These are phyloP conservation scores for Neosilurus mollespiculum DNA, from an alignment of 2,797 vertebrate genomes.

Conservation along the genomic window DNA sequence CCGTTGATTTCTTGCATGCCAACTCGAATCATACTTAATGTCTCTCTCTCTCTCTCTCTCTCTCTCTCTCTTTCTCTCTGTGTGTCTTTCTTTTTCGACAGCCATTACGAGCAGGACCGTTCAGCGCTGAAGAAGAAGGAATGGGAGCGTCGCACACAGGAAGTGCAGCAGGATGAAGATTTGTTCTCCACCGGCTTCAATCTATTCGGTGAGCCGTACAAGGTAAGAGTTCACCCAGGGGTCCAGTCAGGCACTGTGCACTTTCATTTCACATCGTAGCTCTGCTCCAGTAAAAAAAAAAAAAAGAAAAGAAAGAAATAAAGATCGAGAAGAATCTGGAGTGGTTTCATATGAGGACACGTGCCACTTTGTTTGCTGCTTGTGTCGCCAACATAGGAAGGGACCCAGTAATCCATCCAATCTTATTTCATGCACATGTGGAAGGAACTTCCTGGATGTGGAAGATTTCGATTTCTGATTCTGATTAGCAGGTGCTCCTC, in stretches of 20 bases:
- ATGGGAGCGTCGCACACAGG: conserved; percentile 95
- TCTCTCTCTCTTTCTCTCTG: conserved; percentile 33
- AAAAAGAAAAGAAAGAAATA: conserved; percentile 1
- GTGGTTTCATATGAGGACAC: conserved; percentile 29
- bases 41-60: conserved; percentile 41
- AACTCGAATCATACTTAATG: conserved; percentile 21
- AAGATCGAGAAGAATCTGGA: neutral
- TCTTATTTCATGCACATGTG: neutral
- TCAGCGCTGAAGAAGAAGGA: conserved; percentile 94
- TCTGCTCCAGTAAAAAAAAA: neutral
- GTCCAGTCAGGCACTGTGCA: conserved; percentile 40
- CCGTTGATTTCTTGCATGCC: conserved; percentile 48
- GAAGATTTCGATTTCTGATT: too few species aligned
- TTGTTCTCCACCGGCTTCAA: conserved; percentile 96
- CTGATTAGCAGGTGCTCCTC: too few species aligned
- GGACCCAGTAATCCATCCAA: neutral
- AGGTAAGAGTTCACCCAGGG: conserved; percentile 75
- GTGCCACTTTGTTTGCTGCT: conserved; percentile 30
- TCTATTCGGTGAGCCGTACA: conserved; percentile 96
- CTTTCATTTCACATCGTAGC: conserved; percentile 40
- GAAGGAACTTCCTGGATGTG: neutral
- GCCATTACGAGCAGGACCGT: conserved; percentile 95
- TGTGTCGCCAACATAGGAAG: neutral
- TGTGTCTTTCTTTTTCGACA: conserved; percentile 64
- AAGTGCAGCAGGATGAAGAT: conserved; percentile 96